A percentile compares a stretch with the other conserved stretches of the same genome.
phyloP scores from a whole-genome alignment of 2,797 vertebrate genomes.

The Cuculus canorus region DNA sequence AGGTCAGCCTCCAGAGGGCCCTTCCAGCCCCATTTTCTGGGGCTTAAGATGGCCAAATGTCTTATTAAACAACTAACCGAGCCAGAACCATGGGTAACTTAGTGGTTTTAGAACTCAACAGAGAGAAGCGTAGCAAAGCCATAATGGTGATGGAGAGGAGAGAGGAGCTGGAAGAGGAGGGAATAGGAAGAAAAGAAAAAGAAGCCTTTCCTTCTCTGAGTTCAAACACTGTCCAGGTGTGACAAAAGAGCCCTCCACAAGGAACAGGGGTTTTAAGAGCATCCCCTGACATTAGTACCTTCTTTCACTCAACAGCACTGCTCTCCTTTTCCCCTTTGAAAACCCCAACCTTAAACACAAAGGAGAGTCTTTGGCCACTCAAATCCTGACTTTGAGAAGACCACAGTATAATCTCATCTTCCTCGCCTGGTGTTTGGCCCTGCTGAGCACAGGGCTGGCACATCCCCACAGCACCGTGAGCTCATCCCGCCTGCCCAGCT shows the following conservation, averaged over 20 bases:
- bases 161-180: not conserved
- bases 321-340: not conserved
- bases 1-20: not conserved
- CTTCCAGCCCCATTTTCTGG: not conserved
- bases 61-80: not conserved
- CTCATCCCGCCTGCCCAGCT: constrained; percentile 2
- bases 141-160: not conserved
- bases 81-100: not conserved
- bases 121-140: not conserved
- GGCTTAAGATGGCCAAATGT: not conserved
- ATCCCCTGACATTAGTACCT: not conserved
- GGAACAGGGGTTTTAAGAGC: not conserved
- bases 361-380: not conserved
- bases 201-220: not conserved
- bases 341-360: not conserved
- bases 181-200: not conserved
- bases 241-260: not conserved
- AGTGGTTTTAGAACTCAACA: not conserved
- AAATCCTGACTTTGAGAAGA: not conserved
- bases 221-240: not conserved
- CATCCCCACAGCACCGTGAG: not conserved
- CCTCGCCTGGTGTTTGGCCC: not conserved
- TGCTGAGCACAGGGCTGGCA: not conserved
- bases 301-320: not conserved
- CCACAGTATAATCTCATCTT: not conserved